Conservation (phyloP, 2,888 invertebrate species). For the Choreutis nemorana region DNA sequence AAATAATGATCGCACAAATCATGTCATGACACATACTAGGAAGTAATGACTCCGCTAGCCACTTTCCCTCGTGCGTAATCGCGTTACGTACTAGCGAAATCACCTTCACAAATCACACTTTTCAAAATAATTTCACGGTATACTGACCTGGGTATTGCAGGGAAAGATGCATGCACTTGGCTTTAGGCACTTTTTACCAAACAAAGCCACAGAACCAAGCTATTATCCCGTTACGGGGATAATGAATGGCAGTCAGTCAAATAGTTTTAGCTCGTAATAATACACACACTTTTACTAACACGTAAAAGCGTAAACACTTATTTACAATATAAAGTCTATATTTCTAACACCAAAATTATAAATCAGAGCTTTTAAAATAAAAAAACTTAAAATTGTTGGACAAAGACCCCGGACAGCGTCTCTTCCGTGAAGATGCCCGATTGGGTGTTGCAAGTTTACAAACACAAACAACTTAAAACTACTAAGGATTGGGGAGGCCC, state of each 20-base stretch:
- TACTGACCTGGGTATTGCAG: conserved; percentile 63
- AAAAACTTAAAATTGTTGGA: conserved; percentile 54
- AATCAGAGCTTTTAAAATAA: conserved; percentile 36
- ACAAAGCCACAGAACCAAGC: conserved; percentile 61
- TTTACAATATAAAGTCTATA: conserved; percentile 32
- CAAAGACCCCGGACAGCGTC: conserved; percentile 48
- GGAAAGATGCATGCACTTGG: conserved; percentile 68
- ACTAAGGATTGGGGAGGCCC: no score
- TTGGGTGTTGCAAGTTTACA: conserved; percentile 8
- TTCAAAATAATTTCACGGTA: background rate
- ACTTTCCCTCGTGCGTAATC: conserved; percentile 55
- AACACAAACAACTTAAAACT: no score
- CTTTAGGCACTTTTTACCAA: conserved; percentile 57
- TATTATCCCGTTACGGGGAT: conserved; percentile 65
- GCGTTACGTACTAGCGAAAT: conserved; percentile 27
- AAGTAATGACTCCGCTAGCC: conserved; percentile 35
- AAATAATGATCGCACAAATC: conserved; percentile 4
- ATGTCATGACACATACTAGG: conserved; percentile 40
- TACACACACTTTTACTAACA: conserved; percentile 28
- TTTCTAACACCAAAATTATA: conserved; percentile 29
- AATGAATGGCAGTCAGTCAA: conserved; percentile 46
- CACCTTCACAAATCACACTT: conserved; percentile 14
- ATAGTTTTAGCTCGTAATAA: conserved; percentile 24
- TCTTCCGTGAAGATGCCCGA: conserved; percentile 32
- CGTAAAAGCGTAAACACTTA: conserved; percentile 20